Percentiles rank a stretch among this genome's conserved stretches.
These are phyloP conservation scores for Panurus biarmicus DNA, from an alignment of 2,113 vertebrate genomes.

Conservation along the genomic window DNA sequence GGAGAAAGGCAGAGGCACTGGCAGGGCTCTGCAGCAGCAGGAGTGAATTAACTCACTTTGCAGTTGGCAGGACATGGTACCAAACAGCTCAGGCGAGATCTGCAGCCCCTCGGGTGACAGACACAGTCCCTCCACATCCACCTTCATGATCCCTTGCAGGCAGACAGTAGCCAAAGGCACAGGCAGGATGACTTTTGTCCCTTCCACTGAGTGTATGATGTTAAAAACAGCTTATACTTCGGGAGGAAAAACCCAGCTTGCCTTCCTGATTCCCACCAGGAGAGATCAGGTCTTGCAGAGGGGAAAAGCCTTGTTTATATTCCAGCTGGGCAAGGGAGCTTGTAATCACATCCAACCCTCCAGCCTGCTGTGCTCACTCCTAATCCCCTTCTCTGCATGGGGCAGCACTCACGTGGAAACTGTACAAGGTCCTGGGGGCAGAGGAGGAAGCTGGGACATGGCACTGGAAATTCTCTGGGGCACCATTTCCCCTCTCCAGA, in stretches of 20 bases:
- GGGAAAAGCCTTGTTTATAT: background rate
- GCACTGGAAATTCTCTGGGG: background rate
- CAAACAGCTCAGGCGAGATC: fast-evolving
- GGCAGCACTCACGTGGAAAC: background rate
- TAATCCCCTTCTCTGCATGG: background rate
- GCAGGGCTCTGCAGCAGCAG: background rate
- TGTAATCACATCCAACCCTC: background rate
- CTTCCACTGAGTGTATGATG: background rate
- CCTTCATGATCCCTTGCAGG: background rate
- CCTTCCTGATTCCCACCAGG: background rate
- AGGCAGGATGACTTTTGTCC: background rate
- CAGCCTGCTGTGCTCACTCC: background rate
- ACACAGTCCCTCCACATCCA: background rate
- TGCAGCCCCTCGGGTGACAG: background rate
- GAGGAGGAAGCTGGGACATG: background rate
- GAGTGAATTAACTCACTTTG: background rate
- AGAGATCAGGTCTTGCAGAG: background rate
- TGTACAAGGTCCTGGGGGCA: background rate
- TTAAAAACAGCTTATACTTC: background rate
- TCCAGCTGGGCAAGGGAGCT: background rate
- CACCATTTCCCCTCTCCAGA: background rate
- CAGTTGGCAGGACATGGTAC: background rate
- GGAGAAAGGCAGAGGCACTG: background rate
- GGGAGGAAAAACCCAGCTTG: background rate
- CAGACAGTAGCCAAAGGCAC: background rate